Conservation (phyloP, 35 echinoderm and acorn worm species). For the Strongylocentrotus purpuratus region DNA sequence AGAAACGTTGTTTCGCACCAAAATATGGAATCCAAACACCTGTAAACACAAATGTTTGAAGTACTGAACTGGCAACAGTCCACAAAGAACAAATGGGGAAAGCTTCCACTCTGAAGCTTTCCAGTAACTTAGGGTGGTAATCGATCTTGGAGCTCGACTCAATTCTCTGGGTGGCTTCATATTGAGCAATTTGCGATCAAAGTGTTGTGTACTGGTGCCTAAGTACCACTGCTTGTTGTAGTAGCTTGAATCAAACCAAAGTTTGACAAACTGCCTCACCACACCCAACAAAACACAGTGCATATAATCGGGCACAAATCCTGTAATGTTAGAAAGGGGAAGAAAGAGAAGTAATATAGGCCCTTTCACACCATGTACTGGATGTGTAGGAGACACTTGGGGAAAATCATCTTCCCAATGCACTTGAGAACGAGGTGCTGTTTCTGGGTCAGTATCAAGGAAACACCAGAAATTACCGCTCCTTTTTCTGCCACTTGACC, state of each 20-base stretch:
- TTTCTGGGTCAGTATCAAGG: constrained; percentile 31
- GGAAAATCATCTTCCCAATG: constrained; percentile 23
- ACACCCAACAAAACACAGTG: constrained; percentile 60
- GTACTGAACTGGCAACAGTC: constrained; percentile 34
- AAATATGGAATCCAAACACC: not conserved
- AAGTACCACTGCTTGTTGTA: constrained; percentile 36
- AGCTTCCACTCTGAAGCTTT: constrained; percentile 57
- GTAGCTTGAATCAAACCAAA: constrained; percentile 36
- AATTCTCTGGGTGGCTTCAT: constrained; percentile 15
- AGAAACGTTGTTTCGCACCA: too few relatives aligned
- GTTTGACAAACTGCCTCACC: constrained; percentile 40
- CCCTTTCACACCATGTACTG: constrained; percentile 55
- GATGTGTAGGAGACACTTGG: not conserved
- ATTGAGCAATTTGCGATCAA: constrained; percentile 23
- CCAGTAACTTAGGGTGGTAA: constrained; percentile 31
- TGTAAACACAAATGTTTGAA: constrained; percentile 49
- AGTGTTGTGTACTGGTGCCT: not conserved
- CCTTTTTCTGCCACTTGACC: constrained; percentile 48
- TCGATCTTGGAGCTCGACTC: constrained; percentile 48
- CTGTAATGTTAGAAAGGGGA: constrained; percentile 53
- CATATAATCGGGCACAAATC: constrained; percentile 61
- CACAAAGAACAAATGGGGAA: not conserved
- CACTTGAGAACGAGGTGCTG: not conserved
- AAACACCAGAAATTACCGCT: constrained; percentile 31
- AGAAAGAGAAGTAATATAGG: constrained; percentile 58